Conservation (phyloP, 2,888 invertebrate species). For the Drosophila yooni region DNA sequence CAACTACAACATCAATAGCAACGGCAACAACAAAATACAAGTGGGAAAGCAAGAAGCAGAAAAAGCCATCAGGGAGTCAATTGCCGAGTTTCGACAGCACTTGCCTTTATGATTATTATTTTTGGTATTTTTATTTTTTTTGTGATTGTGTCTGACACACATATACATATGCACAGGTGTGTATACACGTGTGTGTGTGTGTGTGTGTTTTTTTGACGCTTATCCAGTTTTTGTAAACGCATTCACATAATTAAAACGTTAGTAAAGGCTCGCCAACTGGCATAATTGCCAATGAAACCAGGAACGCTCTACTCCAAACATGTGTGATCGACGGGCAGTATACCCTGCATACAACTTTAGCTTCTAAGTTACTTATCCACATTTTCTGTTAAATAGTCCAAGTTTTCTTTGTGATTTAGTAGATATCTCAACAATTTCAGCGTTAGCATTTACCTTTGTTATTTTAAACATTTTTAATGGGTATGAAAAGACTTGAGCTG, state of each 20-base stretch:
- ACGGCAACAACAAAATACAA: constrained; percentile 1
- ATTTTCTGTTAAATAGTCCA: not conserved
- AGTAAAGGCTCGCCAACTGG: constrained; percentile 5
- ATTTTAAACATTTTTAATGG: not conserved
- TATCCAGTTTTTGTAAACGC: constrained; percentile 25
- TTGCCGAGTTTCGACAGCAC: constrained; percentile 53
- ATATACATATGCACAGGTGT: constrained; percentile 6
- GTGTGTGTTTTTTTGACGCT: constrained; percentile 3
- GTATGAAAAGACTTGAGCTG: constrained; percentile 32
- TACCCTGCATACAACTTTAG: not conserved
- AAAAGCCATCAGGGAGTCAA: constrained; percentile 46
- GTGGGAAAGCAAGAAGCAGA: constrained; percentile 6
- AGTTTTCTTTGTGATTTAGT: not conserved
- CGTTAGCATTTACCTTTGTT: not conserved
- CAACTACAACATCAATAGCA: constrained; percentile 18
- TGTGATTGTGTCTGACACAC: constrained; percentile 21
- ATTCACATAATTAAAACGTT: constrained; percentile 51
- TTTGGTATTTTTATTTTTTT: constrained; percentile 27
- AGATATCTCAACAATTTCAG: not conserved
- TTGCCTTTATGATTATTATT: constrained; percentile 23
- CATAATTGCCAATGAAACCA: constrained; percentile 14
- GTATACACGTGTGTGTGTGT: constrained; percentile 3
- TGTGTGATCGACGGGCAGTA: not conserved
- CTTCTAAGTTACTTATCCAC: not conserved
- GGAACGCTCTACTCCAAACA: too few relatives aligned